phyloP scores from a whole-genome alignment of 2,113 vertebrate species.

The Phocoena phocoena region DNA sequence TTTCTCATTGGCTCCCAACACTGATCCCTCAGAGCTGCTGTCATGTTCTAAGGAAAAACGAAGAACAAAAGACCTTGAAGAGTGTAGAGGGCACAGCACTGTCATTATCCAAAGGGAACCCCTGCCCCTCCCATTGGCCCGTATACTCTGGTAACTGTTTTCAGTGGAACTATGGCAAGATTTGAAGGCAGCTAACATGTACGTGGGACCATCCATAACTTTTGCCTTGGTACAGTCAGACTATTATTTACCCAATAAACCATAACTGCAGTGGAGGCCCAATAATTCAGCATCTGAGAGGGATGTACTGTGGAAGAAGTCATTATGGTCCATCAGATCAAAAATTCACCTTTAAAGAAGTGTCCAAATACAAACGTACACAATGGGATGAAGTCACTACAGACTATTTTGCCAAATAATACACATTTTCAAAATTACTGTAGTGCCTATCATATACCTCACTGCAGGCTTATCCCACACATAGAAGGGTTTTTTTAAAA shows the following conservation, averaged over 20 bases:
- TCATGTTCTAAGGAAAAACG: not conserved
- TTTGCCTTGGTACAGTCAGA: not conserved
- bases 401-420: slow-evolving; percentile 68
- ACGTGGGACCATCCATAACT: not conserved
- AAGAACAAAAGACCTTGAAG: not conserved
- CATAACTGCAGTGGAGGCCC: slow-evolving; percentile 22
- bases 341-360: slow-evolving; percentile 65
- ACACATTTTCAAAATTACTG: slow-evolving; percentile 67
- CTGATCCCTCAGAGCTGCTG: not conserved
- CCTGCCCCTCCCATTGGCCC: not conserved
- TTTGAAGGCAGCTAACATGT: not conserved
- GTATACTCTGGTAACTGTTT: not conserved
- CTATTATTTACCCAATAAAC: slow-evolving; percentile 72
- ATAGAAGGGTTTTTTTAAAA: not conserved
- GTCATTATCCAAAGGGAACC: not conserved
- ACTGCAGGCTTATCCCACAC: slow-evolving; percentile 19
- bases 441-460: slow-evolving; percentile 20
- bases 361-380: slow-evolving; percentile 54
- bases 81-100: not conserved
- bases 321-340: slow-evolving; percentile 67
- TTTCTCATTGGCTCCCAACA: not conserved
- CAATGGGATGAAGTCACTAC: slow-evolving; percentile 56
- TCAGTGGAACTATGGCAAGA: not conserved
- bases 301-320: not conserved
- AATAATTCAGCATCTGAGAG: slow-evolving; percentile 54